Conservation (phyloP, 2,113 vertebrate genomes). For the Electrona antarctica region DNA sequence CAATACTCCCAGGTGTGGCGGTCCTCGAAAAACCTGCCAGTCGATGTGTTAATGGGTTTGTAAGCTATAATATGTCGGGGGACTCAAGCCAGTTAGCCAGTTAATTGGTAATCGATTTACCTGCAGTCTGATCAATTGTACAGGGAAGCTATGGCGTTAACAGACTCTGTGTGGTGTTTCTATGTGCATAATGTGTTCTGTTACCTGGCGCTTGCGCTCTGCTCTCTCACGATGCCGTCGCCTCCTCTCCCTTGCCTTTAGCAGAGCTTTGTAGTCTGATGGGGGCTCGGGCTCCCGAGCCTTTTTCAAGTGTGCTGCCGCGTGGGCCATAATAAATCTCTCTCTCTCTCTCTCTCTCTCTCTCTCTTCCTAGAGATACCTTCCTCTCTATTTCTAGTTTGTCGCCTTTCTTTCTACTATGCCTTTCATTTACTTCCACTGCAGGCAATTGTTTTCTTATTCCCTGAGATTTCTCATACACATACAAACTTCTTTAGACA, state of each 20-base stretch:
- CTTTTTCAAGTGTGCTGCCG: conserved; percentile 96
- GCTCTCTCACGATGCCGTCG: conserved; percentile 84
- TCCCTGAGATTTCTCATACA: not conserved
- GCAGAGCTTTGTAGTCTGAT: conserved; percentile 74
- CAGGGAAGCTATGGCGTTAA: too few species aligned
- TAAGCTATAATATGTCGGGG: too few species aligned
- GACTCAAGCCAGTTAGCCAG: too few species aligned
- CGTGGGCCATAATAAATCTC: conserved; percentile 86
- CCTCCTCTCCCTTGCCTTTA: conserved; percentile 87
- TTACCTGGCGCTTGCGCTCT: conserved; percentile 92
- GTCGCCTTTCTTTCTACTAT: not conserved
- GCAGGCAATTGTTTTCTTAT: not conserved
- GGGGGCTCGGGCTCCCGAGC: conserved; percentile 88
- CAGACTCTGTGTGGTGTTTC: too few species aligned
- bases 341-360: not conserved
- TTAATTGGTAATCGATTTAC: too few species aligned
- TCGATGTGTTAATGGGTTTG: too few species aligned
- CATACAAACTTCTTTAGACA: not conserved
- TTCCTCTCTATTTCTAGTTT: not conserved
- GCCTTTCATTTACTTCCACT: not conserved
- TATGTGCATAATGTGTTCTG: conserved; percentile 1
- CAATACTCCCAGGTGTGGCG: too few species aligned
- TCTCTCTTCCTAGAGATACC: not conserved
- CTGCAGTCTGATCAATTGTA: too few species aligned
- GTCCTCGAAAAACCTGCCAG: too few species aligned